Percentiles rank a stretch among this genome's conserved stretches.
Conservation (phyloP, 1,140 invertebrate species). For the Amyelois transitella region DNA sequence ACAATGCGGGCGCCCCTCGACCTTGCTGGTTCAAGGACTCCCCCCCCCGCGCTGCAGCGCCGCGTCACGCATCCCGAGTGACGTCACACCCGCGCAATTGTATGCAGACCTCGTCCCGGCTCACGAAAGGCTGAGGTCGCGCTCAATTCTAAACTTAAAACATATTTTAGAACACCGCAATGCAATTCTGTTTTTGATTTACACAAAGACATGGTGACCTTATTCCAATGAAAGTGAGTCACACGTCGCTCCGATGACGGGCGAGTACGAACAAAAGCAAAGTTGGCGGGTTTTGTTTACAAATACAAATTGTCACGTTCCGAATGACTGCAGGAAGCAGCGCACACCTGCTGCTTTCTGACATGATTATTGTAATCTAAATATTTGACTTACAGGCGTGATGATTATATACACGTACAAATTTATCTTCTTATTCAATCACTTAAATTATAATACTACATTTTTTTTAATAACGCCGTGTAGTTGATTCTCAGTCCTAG, state of each 20-base stretch:
- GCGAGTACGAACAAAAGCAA: neutral
- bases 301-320: neutral
- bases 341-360: neutral
- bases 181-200: neutral
- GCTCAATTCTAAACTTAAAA: neutral
- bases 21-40: neutral
- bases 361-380: neutral
- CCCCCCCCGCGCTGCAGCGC: neutral
- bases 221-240: neutral
- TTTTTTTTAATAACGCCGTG: too few relatives aligned
- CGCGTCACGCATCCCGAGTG: neutral
- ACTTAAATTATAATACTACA: too few relatives aligned
- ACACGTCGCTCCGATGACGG: neutral
- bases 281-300: neutral
- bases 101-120: neutral
- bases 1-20: neutral
- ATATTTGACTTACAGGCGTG: too few relatives aligned
- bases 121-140: neutral
- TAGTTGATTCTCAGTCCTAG: too few relatives aligned
- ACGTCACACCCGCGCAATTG: neutral
- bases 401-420: too few relatives aligned
- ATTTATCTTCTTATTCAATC: too few relatives aligned
- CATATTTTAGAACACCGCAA: too few relatives aligned
- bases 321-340: neutral
- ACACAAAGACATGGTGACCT: neutral